Evolutionary conservation across 2,113 vertebrate genomes (phyloP), one percentile per base, ranked within the genome.

Genomic region (Calidris pygmaea): DNA sequence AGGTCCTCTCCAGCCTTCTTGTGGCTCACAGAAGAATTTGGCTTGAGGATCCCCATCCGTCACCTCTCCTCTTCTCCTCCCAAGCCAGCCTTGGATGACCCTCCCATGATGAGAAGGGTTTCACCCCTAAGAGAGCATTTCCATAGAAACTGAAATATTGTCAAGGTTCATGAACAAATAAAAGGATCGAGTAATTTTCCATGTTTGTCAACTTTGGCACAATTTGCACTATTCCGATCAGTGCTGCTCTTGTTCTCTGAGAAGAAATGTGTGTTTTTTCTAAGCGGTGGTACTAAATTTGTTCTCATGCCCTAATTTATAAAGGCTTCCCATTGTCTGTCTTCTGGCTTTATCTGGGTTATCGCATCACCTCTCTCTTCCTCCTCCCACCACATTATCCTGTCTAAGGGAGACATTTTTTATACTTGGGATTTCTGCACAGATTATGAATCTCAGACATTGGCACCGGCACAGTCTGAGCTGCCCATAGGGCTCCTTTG

Each of bases 181-280:
- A 86, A 76, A 93, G n/a, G 39, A 84, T 55, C 14, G 4, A 91
- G 75, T 73, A 53, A 94, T 91, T 95, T 97, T 96, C 94, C 87
- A 9, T 30, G 43, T 93, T 93, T 96, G 91, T 96, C 87, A 93
- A 1, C 63, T 95, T 96, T 95, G 93, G 84, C 94, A 95, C 91
- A 81, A 50, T 68, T 71, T 58, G 34, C n/a, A 45, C 39, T 94
- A 6, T 95, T 95, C 89, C 9, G 0, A 76, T 80, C 81, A 85
- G 26, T 2, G 10, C 74, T 85, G 74, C 30, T 95, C 52, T 65
- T 68, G 41, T 68, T 85, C 77, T 85, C 77, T 50, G 72, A 87
- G 87, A 87, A 65, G 23, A 84, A 85, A 29, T 19, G 65, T 3
- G 1, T 59, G 83, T 78, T 77, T 75, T 75, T 63, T 19, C 80